Evolutionary conservation across 2,113 vertebrate species (phyloP), one percentile per base, ranked within the genome.

Genomic region (Tenebrosternarchus preto): DNA sequence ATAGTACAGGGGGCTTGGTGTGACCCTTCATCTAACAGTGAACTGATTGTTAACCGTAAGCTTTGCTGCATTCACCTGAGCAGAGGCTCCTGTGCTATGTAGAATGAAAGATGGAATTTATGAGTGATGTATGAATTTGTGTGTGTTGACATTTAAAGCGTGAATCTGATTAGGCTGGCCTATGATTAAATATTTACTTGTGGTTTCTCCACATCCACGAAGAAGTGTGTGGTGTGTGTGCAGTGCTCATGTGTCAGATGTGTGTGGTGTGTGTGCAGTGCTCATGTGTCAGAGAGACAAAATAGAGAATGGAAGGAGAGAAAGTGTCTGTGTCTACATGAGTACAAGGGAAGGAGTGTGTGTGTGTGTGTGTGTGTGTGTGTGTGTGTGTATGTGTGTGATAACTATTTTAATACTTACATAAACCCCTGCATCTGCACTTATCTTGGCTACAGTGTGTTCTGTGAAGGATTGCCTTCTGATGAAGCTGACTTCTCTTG

Each of bases 161-260:
- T 70, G 69, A 83, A 75, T 43, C 70, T 66, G 69, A 71, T 74
- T 80, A 83, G 72, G 29, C 17, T 70, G 19, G 29, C 20, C 50
- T 59, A 8, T 76, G 68, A 82, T 87, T 83, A 87, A 87, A 83
- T 80, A 85, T 85, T 87, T 82, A 85, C 50, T 11, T 25, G 11
- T 33, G 73, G 31, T 43, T 72, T 72, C 77, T 77, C 60, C 11
- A 25, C 6, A 55, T 73, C 53, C 46, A 16, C 16, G 68, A 36
- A 68, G 61, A 71, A 78, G 39, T 56, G 5, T 53, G 59, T 59
- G 46, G 50, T 78, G 61, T 24, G 27, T 69, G 55, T 76, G 29
- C n/a, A n/a, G n/a, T n/a, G n/a, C n/a, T n/a, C n/a, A n/a, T n/a
- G n/a, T n/a, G n/a, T n/a, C n/a, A n/a, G n/a, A n/a, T 57, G 25